Evolutionary conservation across 2,797 vertebrate species (phyloP).

Genomic region (Lacerta viridis): DNA sequence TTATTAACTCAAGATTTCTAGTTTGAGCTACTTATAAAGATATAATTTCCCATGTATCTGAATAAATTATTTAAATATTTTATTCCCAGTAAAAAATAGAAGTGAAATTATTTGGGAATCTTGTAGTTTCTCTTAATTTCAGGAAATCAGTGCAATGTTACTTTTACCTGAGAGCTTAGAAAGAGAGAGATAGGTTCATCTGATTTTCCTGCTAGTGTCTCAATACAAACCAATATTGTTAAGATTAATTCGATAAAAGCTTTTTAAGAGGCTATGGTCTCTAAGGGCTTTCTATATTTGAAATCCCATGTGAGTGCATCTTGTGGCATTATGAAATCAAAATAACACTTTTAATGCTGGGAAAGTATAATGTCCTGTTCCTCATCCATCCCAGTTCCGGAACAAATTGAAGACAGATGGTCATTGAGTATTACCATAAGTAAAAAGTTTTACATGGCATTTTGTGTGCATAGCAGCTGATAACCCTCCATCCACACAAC

Average conservation of each 20-base stretch:
- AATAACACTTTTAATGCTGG: slow-evolving; percentile 25
- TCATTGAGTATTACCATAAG: neutral
- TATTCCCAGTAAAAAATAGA: neutral
- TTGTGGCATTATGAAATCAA: slow-evolving; percentile 51
- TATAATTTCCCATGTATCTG: slow-evolving; percentile 22
- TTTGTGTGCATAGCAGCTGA: neutral
- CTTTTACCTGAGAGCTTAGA: slow-evolving; percentile 17
- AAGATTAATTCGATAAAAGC: slow-evolving; percentile 58
- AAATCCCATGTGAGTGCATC: slow-evolving; percentile 62
- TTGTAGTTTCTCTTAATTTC: slow-evolving; percentile 14
- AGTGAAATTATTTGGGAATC: slow-evolving; percentile 21
- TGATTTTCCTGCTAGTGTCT: slow-evolving; percentile 40
- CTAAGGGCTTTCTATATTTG: slow-evolving; percentile 57
- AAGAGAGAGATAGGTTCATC: slow-evolving; percentile 5
- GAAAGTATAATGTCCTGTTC: slow-evolving; percentile 23
- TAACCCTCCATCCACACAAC: neutral
- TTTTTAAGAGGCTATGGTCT: slow-evolving; percentile 52
- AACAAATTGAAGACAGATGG: slow-evolving; percentile 39
- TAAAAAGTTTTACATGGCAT: neutral
- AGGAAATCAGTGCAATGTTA: neutral
- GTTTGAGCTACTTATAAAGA: neutral
- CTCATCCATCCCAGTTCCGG: slow-evolving; percentile 8
- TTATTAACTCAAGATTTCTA: slow-evolving; percentile 25
- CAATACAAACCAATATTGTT: slow-evolving; percentile 40
- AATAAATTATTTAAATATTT: slow-evolving; percentile 12